Conservation (phyloP, 2,797 vertebrate genomes). For the Kryptolebias ocellatus region DNA sequence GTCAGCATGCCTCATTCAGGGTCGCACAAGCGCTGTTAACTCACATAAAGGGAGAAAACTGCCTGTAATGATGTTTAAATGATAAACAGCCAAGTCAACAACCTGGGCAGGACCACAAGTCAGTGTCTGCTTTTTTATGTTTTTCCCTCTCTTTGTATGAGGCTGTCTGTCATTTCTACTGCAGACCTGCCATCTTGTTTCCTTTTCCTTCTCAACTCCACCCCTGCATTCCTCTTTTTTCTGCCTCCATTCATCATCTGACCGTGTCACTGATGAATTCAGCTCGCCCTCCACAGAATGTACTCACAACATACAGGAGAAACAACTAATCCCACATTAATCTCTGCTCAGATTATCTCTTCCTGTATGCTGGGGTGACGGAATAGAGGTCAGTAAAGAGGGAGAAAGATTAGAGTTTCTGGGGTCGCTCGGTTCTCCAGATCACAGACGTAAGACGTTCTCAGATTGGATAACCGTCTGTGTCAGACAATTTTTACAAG, state of each 20-base stretch:
- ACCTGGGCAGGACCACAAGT: constrained; percentile 13
- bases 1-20: constrained; percentile 11
- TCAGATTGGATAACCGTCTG: constrained; percentile 5
- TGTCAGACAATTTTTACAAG: constrained; percentile 18
- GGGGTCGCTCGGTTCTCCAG: constrained; percentile 40
- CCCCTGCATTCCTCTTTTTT: constrained; percentile 4
- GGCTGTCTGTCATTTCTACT: constrained; percentile 26
- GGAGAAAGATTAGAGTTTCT: constrained; percentile 54
- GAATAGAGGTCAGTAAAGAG: constrained; percentile 27
- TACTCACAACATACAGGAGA: constrained; percentile 50
- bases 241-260: constrained; percentile 22
- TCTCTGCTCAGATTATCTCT: constrained; percentile 69
- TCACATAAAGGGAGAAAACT: neutral
- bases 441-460: constrained; percentile 21
- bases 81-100: constrained; percentile 24
- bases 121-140: constrained; percentile 14
- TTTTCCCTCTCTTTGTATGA: constrained; percentile 3
- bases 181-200: constrained; percentile 39
- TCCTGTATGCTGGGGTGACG: constrained; percentile 42
- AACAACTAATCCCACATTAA: constrained; percentile 72
- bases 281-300: constrained; percentile 22
- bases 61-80: constrained; percentile 14
- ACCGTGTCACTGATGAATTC: constrained; percentile 15
- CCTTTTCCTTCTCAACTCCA: constrained; percentile 21
- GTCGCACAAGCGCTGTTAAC: neutral